These are phyloP conservation scores for Tribolium castaneum DNA, from an alignment of 1,140 invertebrate genomes.

Conservation along the genomic window DNA sequence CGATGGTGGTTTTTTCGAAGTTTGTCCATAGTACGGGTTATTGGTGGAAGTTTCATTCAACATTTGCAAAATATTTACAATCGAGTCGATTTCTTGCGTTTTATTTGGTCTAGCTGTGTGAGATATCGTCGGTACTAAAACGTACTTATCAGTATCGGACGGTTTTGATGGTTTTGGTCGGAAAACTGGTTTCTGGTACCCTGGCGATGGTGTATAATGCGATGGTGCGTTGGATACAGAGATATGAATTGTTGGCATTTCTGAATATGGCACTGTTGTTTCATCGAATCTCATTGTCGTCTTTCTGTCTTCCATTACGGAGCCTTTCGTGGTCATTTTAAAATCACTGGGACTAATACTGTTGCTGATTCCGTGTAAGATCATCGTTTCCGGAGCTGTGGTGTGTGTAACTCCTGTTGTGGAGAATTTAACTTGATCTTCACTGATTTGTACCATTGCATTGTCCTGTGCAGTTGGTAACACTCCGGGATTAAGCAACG, in stretches of 20 bases:
- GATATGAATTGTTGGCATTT: slow-evolving; percentile 56
- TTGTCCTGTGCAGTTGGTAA: slow-evolving; percentile 60
- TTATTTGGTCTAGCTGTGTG: slow-evolving; percentile 63
- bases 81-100: slow-evolving; percentile 63
- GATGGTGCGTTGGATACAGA: slow-evolving; percentile 59
- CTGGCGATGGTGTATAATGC: slow-evolving; percentile 53
- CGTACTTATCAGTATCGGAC: slow-evolving; percentile 62
- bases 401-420: slow-evolving; percentile 69
- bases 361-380: slow-evolving; percentile 74
- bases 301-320: slow-evolving; percentile 57
- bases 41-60: slow-evolving; percentile 57
- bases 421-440: slow-evolving; percentile 58
- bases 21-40: slow-evolving; percentile 24
- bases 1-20: slow-evolving; percentile 54
- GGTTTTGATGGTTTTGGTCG: slow-evolving; percentile 59
- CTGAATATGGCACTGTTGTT: slow-evolving; percentile 47
- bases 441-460: slow-evolving; percentile 58
- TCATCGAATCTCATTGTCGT: slow-evolving; percentile 55
- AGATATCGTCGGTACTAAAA: slow-evolving; percentile 68
- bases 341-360: slow-evolving; percentile 73
- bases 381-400: slow-evolving; percentile 72
- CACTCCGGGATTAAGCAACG: slow-evolving; percentile 62
- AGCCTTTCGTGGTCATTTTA: slow-evolving; percentile 60
- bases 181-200: slow-evolving; percentile 56
- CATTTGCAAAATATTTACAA: slow-evolving; percentile 64